Conservation (phyloP, 2,113 vertebrate genomes). For the Prionailurus bengalensis region DNA sequence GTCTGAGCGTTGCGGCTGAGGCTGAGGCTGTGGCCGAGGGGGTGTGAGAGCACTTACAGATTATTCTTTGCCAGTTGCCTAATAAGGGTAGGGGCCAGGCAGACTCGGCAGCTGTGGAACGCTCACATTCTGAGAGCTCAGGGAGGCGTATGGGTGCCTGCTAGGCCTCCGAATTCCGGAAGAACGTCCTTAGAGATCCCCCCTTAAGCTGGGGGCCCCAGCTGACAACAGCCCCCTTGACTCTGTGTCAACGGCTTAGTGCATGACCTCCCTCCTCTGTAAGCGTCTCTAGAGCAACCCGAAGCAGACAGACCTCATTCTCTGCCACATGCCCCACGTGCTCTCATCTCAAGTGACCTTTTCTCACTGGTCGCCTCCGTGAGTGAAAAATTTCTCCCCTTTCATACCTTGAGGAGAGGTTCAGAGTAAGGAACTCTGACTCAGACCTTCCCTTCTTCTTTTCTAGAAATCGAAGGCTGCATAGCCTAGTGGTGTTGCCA, state of each 20-base stretch:
- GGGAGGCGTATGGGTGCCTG: not conserved
- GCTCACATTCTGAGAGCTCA: not conserved
- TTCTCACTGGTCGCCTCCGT: not conserved
- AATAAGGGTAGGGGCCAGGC: conserved; percentile 63
- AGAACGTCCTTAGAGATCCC: not conserved
- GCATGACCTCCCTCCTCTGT: not conserved
- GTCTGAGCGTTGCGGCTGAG: not conserved
- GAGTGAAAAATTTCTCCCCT: not conserved
- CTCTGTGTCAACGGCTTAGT: not conserved
- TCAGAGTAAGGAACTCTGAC: not conserved
- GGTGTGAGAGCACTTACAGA: not conserved
- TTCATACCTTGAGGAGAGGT: not conserved
- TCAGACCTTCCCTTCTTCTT: not conserved
- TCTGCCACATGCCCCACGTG: not conserved
- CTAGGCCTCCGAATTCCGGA: not conserved
- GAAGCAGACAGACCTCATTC: not conserved
- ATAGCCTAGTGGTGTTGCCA: not conserved
- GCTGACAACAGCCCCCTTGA: not conserved
- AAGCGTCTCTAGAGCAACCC: not conserved
- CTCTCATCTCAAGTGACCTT: not conserved
- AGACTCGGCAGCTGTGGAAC: not conserved
- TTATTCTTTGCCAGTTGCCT: conserved; percentile 36
- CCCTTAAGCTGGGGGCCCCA: not conserved
- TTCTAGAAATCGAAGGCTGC: not conserved
- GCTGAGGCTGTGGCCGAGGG: not conserved